A percentile compares a stretch with the other conserved stretches of the same genome.
Evolutionary conservation across 1,140 invertebrate genomes (phyloP).

Genomic region (Saccostrea glomerata): DNA sequence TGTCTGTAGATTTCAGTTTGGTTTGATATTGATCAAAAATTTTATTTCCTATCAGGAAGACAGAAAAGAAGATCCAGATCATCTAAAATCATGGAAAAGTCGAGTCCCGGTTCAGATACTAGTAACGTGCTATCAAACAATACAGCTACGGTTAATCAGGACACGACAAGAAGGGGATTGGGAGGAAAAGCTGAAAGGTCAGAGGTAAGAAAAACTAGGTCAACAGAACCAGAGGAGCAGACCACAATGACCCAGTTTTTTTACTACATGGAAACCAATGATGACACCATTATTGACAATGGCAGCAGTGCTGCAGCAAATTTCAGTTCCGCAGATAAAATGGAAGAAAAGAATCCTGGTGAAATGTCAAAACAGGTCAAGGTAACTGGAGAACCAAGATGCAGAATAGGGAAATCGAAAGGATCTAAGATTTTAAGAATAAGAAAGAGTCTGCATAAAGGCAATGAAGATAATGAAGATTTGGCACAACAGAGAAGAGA

Average conservation of each 20-base stretch:
- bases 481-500: not conserved
- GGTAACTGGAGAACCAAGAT: not conserved
- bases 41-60: not conserved
- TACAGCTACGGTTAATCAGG: not conserved
- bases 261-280: slow-evolving; percentile 31
- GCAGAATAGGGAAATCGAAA: not conserved
- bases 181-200: not conserved
- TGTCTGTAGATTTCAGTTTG: too few species aligned
- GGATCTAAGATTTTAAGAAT: not conserved
- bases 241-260: slow-evolving; percentile 65
- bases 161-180: not conserved
- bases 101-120: not conserved
- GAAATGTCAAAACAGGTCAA: not conserved
- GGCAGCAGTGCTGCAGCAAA: not conserved
- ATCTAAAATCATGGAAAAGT: not conserved
- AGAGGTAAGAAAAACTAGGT: not conserved
- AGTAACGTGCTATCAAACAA: not conserved
- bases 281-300: not conserved
- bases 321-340: not conserved
- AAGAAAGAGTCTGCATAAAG: not conserved
- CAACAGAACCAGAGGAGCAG: slow-evolving; percentile 47
- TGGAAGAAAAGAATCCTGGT: not conserved
- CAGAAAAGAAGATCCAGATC: not conserved
- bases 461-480: not conserved
- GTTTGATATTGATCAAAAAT: too few species aligned